A percentile compares a stretch with the other conserved stretches of the same genome.
These are phyloP conservation scores for Seriola rivoliana DNA, from an alignment of 2,113 vertebrate species.

Conservation along the genomic window DNA sequence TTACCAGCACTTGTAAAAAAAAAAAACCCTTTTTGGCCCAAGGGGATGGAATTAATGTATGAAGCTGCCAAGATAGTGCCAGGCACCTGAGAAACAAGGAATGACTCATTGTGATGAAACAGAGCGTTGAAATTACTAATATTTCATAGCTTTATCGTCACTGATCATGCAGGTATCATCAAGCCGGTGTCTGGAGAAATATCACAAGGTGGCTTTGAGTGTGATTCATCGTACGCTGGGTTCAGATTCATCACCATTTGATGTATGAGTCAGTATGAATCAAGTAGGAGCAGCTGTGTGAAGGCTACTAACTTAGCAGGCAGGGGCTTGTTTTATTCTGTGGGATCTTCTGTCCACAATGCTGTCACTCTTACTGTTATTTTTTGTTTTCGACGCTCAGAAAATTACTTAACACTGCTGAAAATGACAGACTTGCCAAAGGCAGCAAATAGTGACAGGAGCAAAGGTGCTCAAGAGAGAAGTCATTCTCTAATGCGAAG, in stretches of 20 bases:
- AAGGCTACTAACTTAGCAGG: slow-evolving; percentile 49
- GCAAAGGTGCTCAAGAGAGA: neutral
- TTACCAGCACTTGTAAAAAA: neutral
- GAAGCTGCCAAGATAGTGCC: slow-evolving; percentile 1
- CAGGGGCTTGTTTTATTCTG: slow-evolving; percentile 51
- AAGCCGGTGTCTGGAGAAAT: slow-evolving; percentile 11
- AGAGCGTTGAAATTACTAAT: neutral
- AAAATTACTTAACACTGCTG: neutral
- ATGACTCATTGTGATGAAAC: neutral
- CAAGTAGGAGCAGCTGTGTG: slow-evolving; percentile 50
- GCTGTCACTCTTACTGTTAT: neutral
- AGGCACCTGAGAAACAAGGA: neutral
- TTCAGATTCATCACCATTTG: slow-evolving; percentile 35
- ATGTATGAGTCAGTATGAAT: slow-evolving; percentile 71
- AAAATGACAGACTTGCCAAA: slow-evolving; percentile 21
- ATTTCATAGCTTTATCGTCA: slow-evolving; percentile 14
- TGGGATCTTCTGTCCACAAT: slow-evolving; percentile 29
- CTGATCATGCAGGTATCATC: slow-evolving; percentile 20
- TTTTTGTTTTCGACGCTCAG: slow-evolving; percentile 4
- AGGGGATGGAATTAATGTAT: slow-evolving; percentile 9
- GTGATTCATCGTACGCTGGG: slow-evolving; percentile 41
- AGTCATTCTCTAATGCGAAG: neutral
- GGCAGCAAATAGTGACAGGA: neutral
- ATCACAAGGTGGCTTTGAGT: slow-evolving; percentile 14
- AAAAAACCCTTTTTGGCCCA: neutral